Conservation (phyloP, 2,797 vertebrate species). For the Mus minutoides region DNA sequence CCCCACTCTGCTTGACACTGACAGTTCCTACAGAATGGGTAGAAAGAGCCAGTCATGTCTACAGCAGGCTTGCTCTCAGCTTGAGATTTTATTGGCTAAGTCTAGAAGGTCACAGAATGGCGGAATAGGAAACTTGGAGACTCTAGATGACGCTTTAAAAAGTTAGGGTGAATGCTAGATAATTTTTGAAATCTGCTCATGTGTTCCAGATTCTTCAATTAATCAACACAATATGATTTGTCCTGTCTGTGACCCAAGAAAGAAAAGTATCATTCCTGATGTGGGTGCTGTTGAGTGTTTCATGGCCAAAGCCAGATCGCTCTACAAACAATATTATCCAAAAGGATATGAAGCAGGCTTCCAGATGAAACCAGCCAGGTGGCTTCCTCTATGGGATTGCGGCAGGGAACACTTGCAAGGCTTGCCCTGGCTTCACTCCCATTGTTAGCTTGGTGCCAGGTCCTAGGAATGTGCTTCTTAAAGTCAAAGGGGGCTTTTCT, state of each 20-base stretch:
- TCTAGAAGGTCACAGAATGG: background rate
- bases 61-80: background rate
- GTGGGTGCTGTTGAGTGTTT: background rate
- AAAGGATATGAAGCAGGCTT: background rate
- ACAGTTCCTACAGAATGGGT: background rate
- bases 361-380: background rate
- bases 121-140: background rate
- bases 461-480: background rate
- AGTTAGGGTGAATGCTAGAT: background rate
- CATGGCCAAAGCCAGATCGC: background rate
- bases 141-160: background rate
- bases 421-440: background rate
- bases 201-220: slow-evolving; percentile 39
- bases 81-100: background rate
- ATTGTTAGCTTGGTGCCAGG: background rate
- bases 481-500: background rate
- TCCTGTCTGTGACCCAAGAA: slow-evolving; percentile 38
- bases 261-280: background rate
- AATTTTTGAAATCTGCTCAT: background rate
- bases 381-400: background rate
- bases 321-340: background rate
- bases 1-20: accelerated
- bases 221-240: background rate
- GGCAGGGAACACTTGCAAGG: background rate
- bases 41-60: background rate